Percentiles rank a stretch among this genome's conserved stretches.
Conservation (phyloP, 2,797 vertebrate species). For the Rhinichthys osculus region DNA sequence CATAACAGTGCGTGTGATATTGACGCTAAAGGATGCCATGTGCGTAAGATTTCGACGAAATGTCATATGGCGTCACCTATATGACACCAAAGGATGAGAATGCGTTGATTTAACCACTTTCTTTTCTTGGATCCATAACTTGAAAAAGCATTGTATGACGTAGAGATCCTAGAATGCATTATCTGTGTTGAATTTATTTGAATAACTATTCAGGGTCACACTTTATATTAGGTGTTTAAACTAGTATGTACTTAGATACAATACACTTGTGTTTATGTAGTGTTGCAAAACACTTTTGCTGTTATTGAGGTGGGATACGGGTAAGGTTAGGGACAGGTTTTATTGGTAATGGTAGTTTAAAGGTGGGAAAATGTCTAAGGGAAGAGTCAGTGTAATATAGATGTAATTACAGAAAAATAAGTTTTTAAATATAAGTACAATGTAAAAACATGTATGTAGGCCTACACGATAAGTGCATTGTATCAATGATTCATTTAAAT, state of each 20-base stretch:
- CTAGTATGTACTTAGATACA: neutral
- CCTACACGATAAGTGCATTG: neutral
- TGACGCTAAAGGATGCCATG: too few relatives aligned
- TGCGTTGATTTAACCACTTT: neutral
- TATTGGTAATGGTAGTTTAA: neutral
- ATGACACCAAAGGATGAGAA: too few relatives aligned
- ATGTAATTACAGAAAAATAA: neutral
- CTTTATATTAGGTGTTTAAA: neutral
- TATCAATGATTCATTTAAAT: neutral
- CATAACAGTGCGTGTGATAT: too few relatives aligned
- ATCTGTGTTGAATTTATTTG: neutral
- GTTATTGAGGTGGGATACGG: neutral
- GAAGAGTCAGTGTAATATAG: neutral
- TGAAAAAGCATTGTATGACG: neutral
- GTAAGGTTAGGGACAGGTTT: neutral
- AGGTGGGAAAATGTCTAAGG: neutral
- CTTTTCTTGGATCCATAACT: neutral
- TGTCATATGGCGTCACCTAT: too few relatives aligned
- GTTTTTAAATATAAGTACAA: neutral
- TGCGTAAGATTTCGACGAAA: too few relatives aligned
- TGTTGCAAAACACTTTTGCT: neutral
- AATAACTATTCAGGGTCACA: neutral
- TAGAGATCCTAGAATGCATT: neutral
- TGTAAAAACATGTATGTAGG: neutral
- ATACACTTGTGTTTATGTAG: neutral